These are phyloP conservation scores for Brachypteracias leptosomus DNA, from an alignment of 2,113 vertebrate species.

Conservation along the genomic window DNA sequence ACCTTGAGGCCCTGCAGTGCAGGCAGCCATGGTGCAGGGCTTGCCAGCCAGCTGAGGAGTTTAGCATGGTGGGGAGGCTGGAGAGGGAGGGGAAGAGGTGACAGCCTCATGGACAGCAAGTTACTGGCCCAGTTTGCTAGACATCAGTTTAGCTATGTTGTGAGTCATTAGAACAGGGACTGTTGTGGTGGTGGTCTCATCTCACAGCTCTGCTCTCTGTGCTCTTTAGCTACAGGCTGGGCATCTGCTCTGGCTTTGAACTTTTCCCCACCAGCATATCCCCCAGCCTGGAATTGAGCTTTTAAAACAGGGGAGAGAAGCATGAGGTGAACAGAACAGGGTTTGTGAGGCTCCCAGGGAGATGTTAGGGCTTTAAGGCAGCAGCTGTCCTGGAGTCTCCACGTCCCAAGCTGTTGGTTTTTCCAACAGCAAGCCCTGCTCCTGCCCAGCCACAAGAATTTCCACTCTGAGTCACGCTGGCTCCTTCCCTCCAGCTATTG, in stretches of 20 bases:
- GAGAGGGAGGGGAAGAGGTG: not conserved
- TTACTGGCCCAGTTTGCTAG: not conserved
- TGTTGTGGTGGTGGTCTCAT: not conserved
- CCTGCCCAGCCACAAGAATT: slow-evolving; percentile 48
- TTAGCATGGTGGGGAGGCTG: not conserved
- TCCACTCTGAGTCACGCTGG: slow-evolving; percentile 28
- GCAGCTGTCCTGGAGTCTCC: not conserved
- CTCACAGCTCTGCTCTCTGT: not conserved
- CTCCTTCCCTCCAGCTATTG: slow-evolving; percentile 35
- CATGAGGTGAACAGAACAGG: not conserved
- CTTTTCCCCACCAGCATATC: not conserved
- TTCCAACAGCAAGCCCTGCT: not conserved
- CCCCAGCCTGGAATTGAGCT: not conserved
- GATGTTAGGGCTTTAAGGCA: not conserved
- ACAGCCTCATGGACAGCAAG: fast-evolving
- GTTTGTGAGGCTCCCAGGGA: not conserved
- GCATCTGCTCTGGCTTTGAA: not conserved
- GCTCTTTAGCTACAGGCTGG: not conserved
- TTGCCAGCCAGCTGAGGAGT: not conserved
- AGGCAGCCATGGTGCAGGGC: not conserved
- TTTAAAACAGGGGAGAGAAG: not conserved
- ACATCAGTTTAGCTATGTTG: not conserved
- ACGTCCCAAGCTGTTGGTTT: not conserved
- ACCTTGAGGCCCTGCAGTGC: not conserved
- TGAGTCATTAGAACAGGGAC: not conserved